Evolutionary conservation across 2,888 invertebrate species (phyloP), one percentile per base, ranked within the genome.

Genomic region (Maniola hyperantus): DNA sequence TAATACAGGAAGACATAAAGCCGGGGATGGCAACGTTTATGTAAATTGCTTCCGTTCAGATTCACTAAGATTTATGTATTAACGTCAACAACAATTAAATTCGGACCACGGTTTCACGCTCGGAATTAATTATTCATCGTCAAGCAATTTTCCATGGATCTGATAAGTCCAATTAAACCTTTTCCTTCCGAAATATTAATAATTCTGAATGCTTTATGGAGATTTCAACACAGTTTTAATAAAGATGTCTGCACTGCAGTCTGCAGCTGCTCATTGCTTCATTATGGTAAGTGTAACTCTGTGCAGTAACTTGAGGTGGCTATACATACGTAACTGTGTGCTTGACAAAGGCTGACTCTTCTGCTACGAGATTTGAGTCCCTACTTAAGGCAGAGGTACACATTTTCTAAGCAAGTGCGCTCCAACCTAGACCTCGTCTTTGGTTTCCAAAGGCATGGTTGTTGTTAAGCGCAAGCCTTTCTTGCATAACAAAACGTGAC

Each of bases 31-130:
- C 77, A 80, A 80, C 84, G 77, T 86, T 89, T 89, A 89, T 90
- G 89, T 87, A 90, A 89, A 89, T 89, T 79, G 82, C 84, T 89
- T 89, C 87, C 90, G 84, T 84, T 77, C 83, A 85, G 85, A 88
- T 88, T 85, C 80, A 78, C 81, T 72, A 79, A 85, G 89, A 90
- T 90, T 90, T 88, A 89, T 88, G 85, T 80, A 80, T 84, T 76
- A 79, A 76, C 81, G 85, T 87, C 86, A 85, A 80, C 85, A 88
- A 89, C 87, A 90, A 90, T 91, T 90, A 89, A 90, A 89, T 88
- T 87, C 85, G 83, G 83, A 84, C 83, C 79, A 77, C 80, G 83
- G 83, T 79, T 82, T 81, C 81, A 79, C 79, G 78, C 81, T 81
- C 76, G 80, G 84, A 81, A 88, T 88, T 87, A 87, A 88, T 89